Evolutionary conservation across 1,140 invertebrate genomes (phyloP).

Genomic region (Drosophila lini): DNA sequence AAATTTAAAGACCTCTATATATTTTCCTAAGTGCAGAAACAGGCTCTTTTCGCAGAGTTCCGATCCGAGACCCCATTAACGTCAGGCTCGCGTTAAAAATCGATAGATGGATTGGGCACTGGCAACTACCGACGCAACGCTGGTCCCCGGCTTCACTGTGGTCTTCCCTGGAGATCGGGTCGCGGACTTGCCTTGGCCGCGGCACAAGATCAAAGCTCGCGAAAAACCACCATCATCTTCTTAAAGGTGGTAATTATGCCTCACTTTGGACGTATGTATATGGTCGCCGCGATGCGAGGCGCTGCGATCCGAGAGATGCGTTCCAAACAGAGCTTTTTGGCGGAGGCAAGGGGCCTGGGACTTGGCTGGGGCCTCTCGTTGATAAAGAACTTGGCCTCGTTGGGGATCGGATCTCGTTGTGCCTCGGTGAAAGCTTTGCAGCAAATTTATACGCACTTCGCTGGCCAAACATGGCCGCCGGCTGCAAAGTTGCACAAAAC

Average conservation of each 20-base stretch:
- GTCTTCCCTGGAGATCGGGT: slow-evolving; percentile 40
- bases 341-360: not conserved
- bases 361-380: slow-evolving; percentile 15
- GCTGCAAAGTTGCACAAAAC: slow-evolving; percentile 58
- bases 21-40: slow-evolving; percentile 9
- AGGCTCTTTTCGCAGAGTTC: slow-evolving; percentile 9
- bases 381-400: slow-evolving; percentile 47
- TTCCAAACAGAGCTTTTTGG: slow-evolving; percentile 26
- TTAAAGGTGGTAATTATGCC: slow-evolving; percentile 84
- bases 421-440: slow-evolving; percentile 73
- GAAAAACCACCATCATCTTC: slow-evolving; percentile 84
- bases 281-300: slow-evolving; percentile 30
- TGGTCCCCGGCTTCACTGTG: slow-evolving; percentile 39
- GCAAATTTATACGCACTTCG: slow-evolving; percentile 77
- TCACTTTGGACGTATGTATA: slow-evolving; percentile 56
- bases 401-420: slow-evolving; percentile 44
- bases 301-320: slow-evolving; percentile 28
- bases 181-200: slow-evolving; percentile 45
- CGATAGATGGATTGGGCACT: slow-evolving; percentile 77
- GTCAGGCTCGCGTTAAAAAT: slow-evolving; percentile 83
- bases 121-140: slow-evolving; percentile 48
- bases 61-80: slow-evolving; percentile 65
- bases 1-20: no score
- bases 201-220: slow-evolving; percentile 79
- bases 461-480: slow-evolving; percentile 68